These are phyloP conservation scores for Brenthis hecate DNA, from an alignment of 2,888 invertebrate genomes.

Conservation along the genomic window DNA sequence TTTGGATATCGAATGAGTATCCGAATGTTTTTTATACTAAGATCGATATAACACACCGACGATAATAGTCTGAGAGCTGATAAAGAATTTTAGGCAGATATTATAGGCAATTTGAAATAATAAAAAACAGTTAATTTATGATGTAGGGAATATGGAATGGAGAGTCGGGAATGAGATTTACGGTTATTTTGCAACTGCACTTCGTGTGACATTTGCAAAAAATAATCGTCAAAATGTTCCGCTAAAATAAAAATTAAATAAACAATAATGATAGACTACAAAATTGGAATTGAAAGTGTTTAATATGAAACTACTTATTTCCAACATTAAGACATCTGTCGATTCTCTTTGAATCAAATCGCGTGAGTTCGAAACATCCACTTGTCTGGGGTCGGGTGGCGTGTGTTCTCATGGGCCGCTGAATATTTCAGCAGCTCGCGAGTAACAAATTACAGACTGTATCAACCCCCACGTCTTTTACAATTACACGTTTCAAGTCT, in stretches of 20 bases:
- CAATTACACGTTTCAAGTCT: constrained; percentile 62
- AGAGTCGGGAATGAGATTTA: too few species aligned
- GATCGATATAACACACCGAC: too few species aligned
- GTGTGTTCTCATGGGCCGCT: constrained; percentile 63
- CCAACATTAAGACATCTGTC: constrained; percentile 53
- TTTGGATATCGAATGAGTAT: too few species aligned
- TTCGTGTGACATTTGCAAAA: too few species aligned
- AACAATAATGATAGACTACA: constrained; percentile 24
- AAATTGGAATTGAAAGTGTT: not conserved
- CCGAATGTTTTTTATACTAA: too few species aligned
- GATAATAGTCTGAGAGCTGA: too few species aligned
- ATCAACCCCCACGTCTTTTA: constrained; percentile 51
- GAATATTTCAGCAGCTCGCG: constrained; percentile 71
- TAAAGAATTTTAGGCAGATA: too few species aligned
- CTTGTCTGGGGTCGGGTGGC: constrained; percentile 50
- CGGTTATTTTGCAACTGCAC: too few species aligned
- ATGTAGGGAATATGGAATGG: too few species aligned
- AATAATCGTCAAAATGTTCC: too few species aligned
- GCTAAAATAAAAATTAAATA: constrained; percentile 22
- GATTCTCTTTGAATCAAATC: constrained; percentile 50
- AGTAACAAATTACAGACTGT: constrained; percentile 71
- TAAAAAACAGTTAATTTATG: too few species aligned
- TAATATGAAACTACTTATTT: constrained; percentile 7
- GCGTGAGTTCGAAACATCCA: constrained; percentile 44
- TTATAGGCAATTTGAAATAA: too few species aligned